A percentile compares a stretch with the other conserved stretches of the same genome.
Conservation (phyloP, 2,797 vertebrate genomes). For the Tragelaphus oryx region DNA sequence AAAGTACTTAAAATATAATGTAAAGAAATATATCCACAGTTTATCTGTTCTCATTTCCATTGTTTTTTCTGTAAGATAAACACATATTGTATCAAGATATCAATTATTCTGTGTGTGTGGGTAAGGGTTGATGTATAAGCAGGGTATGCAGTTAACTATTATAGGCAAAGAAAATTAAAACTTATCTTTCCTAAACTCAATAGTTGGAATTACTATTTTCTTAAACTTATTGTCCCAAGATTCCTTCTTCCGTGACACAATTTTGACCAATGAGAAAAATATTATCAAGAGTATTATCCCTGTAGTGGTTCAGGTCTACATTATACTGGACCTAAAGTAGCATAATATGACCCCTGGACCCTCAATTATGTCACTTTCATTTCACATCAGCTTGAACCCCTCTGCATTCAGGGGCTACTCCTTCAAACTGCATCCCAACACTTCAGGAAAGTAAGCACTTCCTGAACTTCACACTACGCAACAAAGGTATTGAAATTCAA, state of each 20-base stretch:
- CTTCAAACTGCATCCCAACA: not conserved
- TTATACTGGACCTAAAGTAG: not conserved
- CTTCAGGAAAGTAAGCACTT: not conserved
- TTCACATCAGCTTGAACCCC: not conserved
- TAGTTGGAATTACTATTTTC: not conserved
- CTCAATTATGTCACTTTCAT: not conserved
- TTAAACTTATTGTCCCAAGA: not conserved
- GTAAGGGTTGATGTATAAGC: not conserved
- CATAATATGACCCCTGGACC: not conserved
- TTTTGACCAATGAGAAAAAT: not conserved
- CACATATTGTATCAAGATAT: not conserved
- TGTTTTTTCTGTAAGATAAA: not conserved
- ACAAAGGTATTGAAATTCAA: not conserved
- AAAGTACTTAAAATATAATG: not conserved
- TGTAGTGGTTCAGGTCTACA: not conserved
- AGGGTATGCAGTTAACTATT: not conserved
- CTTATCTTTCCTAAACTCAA: not conserved
- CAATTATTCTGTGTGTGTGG: not conserved
- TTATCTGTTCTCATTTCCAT: not conserved
- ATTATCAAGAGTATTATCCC: not conserved
- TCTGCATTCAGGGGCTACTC: not conserved
- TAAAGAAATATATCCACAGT: not conserved
- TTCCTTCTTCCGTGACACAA: not conserved
- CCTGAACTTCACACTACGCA: not conserved
- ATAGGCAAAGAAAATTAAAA: not conserved